These are phyloP conservation scores for Eupsittula cactorum DNA, from an alignment of 2,113 vertebrate species.

Conservation along the genomic window DNA sequence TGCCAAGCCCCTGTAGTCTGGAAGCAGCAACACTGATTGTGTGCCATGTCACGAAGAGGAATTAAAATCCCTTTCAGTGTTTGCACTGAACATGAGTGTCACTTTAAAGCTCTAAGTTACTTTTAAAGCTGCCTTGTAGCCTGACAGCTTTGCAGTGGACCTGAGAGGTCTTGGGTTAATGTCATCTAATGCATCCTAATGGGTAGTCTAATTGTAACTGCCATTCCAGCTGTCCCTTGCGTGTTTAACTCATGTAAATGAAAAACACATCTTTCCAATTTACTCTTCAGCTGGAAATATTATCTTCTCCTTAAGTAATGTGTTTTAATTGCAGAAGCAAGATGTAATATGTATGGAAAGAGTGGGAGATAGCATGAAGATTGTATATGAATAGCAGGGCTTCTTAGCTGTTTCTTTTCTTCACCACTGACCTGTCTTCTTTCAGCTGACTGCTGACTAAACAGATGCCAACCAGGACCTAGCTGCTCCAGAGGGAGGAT, in stretches of 20 bases:
- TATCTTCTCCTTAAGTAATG: constrained; percentile 38
- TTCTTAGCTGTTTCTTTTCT: constrained; percentile 17
- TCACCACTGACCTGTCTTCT: background rate
- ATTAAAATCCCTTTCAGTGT: background rate
- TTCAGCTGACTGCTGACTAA: background rate
- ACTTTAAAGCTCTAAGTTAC: constrained; percentile 36
- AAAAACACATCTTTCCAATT: constrained; percentile 64
- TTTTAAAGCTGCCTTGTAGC: constrained; percentile 32
- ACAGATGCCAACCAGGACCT: background rate
- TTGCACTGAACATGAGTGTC: constrained; percentile 34
- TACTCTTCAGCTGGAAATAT: constrained; percentile 44
- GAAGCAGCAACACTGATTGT: background rate
- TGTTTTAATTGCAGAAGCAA: constrained; percentile 62
- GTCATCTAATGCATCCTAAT: constrained; percentile 71
- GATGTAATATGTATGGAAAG: background rate
- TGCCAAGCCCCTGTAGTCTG: constrained; percentile 1
- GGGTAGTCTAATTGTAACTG: constrained; percentile 65
- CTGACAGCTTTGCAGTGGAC: constrained; percentile 45
- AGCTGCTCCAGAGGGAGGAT: background rate
- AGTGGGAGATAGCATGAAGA: background rate
- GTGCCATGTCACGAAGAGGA: background rate
- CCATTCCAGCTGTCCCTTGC: constrained; percentile 61
- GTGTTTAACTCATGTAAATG: constrained; percentile 62
- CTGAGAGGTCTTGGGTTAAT: constrained; percentile 69
- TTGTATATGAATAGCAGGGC: background rate